Base-by-base conservation (phyloP, 2,888 invertebrate species). In the Laothoe populi region DNA sequence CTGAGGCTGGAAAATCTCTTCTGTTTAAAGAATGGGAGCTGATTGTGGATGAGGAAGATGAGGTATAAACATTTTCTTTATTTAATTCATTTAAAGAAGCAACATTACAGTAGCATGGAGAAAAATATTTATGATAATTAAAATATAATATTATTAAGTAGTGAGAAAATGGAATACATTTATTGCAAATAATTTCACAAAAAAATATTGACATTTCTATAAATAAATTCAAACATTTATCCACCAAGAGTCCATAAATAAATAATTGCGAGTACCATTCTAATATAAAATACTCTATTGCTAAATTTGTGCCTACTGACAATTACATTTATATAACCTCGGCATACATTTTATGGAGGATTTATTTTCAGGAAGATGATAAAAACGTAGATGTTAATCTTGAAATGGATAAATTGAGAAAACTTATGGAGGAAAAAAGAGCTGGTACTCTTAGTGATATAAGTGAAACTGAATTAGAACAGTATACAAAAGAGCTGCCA, bases 381-480 rank as follows among this genome's bases (percentile, higher is more conserved):
- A 77, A 81, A 70, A 72, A 83, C 70, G 94, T 95, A 71, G 79
- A 93, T 63, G 94, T 94, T 68, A 90, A 90, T 74, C 72, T 82
- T 68, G 89, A 90, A 72, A 87, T 93, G 80, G 86, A 92, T 38
- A 87, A 90, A 69, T 73, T 92, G 45, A 81, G 71, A 60, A 87
- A 93, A 70, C 84, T 95, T 73, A 85, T 94, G 42, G 78, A 88
- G 68, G 90, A 93, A 69, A 94, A 93, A 67, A 94, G 94, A 87
- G 94, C 94, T 40, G 96, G 96, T 31, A 94, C 94, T 45, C 86
- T 96, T 69, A 90, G 90, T 65, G 90, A 95, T 75, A 84, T 95
- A 4, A 90, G 95, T 61, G 96, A 96, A 71, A 86, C 88, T 61
- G 97, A 97, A 81, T 86, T 98, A 61, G 92, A 95, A 62, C 93